Base-by-base conservation (phyloP, 2,113 vertebrate genomes). In the Lophotis ruficrista region DNA sequence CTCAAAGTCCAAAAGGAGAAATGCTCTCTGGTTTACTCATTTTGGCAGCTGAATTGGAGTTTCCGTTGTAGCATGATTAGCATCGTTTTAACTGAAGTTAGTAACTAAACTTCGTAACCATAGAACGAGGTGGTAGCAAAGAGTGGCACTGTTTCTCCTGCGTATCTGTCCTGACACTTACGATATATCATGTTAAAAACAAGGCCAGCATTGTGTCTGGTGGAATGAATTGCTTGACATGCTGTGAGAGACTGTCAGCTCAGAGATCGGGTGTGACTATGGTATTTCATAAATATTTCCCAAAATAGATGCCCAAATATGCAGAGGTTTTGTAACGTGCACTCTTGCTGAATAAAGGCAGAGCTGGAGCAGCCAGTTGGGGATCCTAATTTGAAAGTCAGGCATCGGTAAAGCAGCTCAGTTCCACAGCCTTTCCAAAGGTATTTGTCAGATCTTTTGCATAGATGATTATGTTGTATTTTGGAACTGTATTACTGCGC, bases 121-220 rank as follows among this genome's bases (percentile, higher is more conserved):
- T 3, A 11, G 33, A 25, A 65, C 2, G 5, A 48, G 22, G 51
- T 68, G 41, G 77, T 13, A 47, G 53, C 69, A 30, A 51, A 72
- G 65, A 56, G 31, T 5, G 72, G 17, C 70, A 5, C 28, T 58
- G 57, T 12, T 69, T 69, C 48, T 53, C 54, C 71, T n/a, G 5
- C 2, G 0, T 11, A 12, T 37, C 51, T 57, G 5, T 69, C 83
- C 57, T 20, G 1, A 10, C 22, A 24, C 30, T 91, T 54, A n/a
- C 2, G 22, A 53, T 21, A 7, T 24, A 31, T 60, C 41, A 0
- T 20, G 13, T 56, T 66, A 51, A 72, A 90, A 96, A 24, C 72
- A 75, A 87, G 27, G 23, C 27, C 0, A 2, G 8, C 65, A 2
- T 87, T 94, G 75, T 91, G 35, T 90, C 7, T 56, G 27, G 12